Evolutionary conservation across 2,888 invertebrate genomes (phyloP), one percentile per base, ranked within the genome.

Genomic region (Bhutanitis thaidina): DNA sequence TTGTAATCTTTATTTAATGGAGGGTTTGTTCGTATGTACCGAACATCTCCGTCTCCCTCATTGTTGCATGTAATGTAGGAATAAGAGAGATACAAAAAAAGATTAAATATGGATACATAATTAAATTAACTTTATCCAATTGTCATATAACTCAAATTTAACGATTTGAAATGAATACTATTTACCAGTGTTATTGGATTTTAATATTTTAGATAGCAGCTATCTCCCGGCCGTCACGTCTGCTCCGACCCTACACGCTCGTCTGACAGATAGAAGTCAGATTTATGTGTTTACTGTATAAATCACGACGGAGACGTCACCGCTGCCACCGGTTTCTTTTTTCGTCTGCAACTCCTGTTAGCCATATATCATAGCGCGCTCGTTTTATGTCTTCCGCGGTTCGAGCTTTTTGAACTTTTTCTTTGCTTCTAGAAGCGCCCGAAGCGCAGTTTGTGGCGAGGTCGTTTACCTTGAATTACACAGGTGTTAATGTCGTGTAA

Each of bases 281-380:
- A 90, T 90, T 90, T 90, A 90, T 90, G 86, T 89, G 90, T 90
- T 90, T 89, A 88, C 89, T 80, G 82, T 79, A 88, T 87, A 89
- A 90, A 90, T 90, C 90, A 89, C 71, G 71, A 10, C 32, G 43
- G 46, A 56, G 59, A 62, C 65, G 69, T 70, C 72, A 71, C 71
- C 73, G 78, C 59, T 59, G 60, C 63, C 61, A 63, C 58, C 62
- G 65, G 65, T 71, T 74, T 80, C 76, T 84, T 85, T 86, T 83
- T 84, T 80, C 70, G 74, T 77, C 75, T 70, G 67, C 61, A 50
- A 58, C 69, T 65, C 60, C 73, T 68, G 69, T 65, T 59, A 61
- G 71, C 71, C 67, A 75, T 84, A 77, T 71, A 79, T 86, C 83
- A 84, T 78, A 80, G 64, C 62, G 58, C 54, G 59, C 59, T 58